Percentiles rank a stretch among this genome's conserved stretches.
Evolutionary conservation across 2,113 vertebrate species (phyloP).

Genomic region (Pachycephala philippinensis): DNA sequence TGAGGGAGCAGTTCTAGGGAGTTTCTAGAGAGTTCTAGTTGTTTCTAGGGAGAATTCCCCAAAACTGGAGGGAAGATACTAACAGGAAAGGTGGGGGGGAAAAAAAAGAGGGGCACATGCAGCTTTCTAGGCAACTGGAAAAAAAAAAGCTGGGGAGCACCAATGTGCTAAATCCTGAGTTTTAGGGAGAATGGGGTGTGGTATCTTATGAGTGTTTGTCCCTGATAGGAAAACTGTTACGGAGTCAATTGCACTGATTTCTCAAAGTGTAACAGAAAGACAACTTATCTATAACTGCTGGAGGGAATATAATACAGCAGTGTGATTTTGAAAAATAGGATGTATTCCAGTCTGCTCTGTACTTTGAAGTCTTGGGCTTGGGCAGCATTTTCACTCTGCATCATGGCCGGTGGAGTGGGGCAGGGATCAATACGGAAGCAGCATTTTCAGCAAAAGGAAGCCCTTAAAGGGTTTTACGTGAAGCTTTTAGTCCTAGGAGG

Average conservation of each 20-base stretch:
- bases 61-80: background rate
- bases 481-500: slow-evolving; percentile 18
- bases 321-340: background rate
- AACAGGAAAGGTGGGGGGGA: background rate
- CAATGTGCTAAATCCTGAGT: background rate
- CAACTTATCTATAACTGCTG: background rate
- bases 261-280: background rate
- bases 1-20: no score
- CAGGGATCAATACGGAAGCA: background rate
- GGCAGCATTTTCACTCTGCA: background rate
- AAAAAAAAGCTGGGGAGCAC: background rate
- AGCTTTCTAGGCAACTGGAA: background rate
- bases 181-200: background rate
- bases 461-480: background rate
- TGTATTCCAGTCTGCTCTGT: background rate
- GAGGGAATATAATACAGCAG: background rate
- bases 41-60: background rate
- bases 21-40: no score
- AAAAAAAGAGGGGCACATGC: background rate
- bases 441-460: slow-evolving; percentile 23
- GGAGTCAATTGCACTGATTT: background rate
- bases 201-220: background rate
- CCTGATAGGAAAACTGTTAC: background rate
- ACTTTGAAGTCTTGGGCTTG: background rate
- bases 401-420: background rate